Conservation (phyloP, 2,888 invertebrate genomes). For the Ferdinandea cuprea region DNA sequence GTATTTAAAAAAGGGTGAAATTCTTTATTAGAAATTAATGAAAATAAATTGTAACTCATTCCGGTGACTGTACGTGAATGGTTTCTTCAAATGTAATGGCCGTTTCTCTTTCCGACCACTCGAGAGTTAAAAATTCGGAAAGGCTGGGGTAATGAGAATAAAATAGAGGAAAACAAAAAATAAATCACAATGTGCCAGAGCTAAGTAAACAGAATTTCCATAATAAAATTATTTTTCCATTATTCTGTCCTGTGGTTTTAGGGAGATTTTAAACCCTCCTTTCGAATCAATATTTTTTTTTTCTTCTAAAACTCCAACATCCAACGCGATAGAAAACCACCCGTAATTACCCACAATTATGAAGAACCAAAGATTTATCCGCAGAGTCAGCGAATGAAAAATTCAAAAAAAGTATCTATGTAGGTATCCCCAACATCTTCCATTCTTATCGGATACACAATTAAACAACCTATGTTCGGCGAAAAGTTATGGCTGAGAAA, state of each 20-base stretch:
- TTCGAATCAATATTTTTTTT: constrained; percentile 50
- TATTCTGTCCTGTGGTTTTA: constrained; percentile 64
- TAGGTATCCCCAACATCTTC: constrained; percentile 1
- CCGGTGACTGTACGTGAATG: constrained; percentile 51
- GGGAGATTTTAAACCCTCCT: constrained; percentile 49
- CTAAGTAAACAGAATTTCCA: constrained; percentile 73
- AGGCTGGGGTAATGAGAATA: constrained; percentile 53
- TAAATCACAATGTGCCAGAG: constrained; percentile 67
- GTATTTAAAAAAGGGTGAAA: constrained; percentile 68
- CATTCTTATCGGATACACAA: constrained; percentile 4
- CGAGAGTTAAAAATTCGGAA: constrained; percentile 18
- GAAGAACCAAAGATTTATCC: constrained; percentile 39
- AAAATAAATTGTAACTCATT: constrained; percentile 71
- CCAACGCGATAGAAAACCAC: constrained; percentile 38
- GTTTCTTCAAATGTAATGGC: constrained; percentile 20
- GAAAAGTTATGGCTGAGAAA: not conserved
- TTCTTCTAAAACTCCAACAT: constrained; percentile 17
- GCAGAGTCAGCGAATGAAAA: not conserved
- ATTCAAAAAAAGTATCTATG: constrained; percentile 20
- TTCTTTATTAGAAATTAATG: constrained; percentile 75
- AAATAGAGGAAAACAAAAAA: constrained; percentile 60
- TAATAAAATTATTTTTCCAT: constrained; percentile 75
- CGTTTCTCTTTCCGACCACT: constrained; percentile 29
- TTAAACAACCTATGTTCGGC: not conserved
- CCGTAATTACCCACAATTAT: constrained; percentile 70